phyloP scores from a whole-genome alignment of 1,140 invertebrate genomes.

The Leptinotarsa defecta region DNA sequence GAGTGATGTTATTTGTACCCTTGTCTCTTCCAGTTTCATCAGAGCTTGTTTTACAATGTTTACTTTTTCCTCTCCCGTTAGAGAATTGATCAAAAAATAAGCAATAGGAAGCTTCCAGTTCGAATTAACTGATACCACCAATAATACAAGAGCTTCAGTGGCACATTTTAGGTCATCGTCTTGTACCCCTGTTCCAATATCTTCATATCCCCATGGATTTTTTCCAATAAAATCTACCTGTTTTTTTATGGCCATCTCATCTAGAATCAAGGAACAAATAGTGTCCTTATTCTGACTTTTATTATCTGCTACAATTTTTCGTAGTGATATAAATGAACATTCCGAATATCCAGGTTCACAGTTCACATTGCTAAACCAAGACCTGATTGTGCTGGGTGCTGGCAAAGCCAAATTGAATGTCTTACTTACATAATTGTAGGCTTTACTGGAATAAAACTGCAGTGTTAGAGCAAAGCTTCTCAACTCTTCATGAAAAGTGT shows the following conservation, averaged over 20 bases:
- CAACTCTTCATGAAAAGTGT: not conserved
- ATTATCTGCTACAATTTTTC: slow-evolving; percentile 5
- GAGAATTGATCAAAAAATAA: slow-evolving; percentile 40
- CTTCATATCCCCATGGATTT: too few relatives aligned
- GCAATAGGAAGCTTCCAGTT: slow-evolving; percentile 17
- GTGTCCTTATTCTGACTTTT: slow-evolving; percentile 26
- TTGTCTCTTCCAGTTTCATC: slow-evolving; percentile 32
- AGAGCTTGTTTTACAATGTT: slow-evolving; percentile 36
- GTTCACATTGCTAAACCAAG: slow-evolving; percentile 48
- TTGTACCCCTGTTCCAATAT: too few relatives aligned
- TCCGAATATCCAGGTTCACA: slow-evolving; percentile 46
- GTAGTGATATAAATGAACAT: slow-evolving; percentile 30
- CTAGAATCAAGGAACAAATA: slow-evolving; percentile 42
- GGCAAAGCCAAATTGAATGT: slow-evolving; percentile 42
- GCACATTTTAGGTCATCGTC: too few relatives aligned
- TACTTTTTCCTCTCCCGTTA: slow-evolving; percentile 34
- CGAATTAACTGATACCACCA: too few relatives aligned
- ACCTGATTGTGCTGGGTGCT: slow-evolving; percentile 45
- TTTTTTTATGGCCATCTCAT: slow-evolving; percentile 51
- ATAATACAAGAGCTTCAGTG: slow-evolving; percentile 25
- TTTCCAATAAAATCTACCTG: slow-evolving; percentile 45
- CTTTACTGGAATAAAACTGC: slow-evolving; percentile 47
- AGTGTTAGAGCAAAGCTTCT: slow-evolving; percentile 36
- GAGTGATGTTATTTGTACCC: slow-evolving; percentile 34
- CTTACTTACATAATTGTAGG: slow-evolving; percentile 39